Percentiles rank a stretch among this genome's conserved stretches.
Evolutionary conservation across 2,113 vertebrate species (phyloP).

Genomic region (Euleptes europaea): DNA sequence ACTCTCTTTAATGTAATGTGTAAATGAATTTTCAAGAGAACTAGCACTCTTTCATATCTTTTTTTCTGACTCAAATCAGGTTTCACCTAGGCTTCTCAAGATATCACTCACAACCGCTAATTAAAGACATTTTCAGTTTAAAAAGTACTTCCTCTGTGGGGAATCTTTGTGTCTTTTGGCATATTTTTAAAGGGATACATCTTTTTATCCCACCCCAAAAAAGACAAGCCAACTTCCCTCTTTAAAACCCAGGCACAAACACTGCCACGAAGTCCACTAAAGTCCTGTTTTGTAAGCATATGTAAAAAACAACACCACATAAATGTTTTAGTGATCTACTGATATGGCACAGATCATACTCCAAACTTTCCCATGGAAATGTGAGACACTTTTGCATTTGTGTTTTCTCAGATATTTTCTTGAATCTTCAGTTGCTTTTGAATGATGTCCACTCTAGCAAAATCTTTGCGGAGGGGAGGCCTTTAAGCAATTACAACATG

Average conservation of each 20-base stretch:
- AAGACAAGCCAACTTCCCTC: background rate
- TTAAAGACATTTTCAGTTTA: background rate
- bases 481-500: too few species aligned
- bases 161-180: background rate
- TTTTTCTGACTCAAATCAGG: slow-evolving; percentile 22
- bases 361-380: slow-evolving; percentile 6
- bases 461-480: too few species aligned
- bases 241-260: background rate
- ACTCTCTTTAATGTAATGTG: background rate
- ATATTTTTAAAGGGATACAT: background rate
- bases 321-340: slow-evolving; percentile 23
- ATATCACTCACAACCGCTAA: slow-evolving; percentile 9
- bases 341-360: slow-evolving; percentile 39
- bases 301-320: background rate
- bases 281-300: background rate
- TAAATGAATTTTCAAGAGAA: slow-evolving; percentile 19
- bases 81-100: background rate
- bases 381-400: slow-evolving; percentile 10
- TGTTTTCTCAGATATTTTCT: background rate
- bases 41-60: slow-evolving; percentile 11
- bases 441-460: too few species aligned
- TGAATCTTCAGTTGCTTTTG: slow-evolving; percentile 1
- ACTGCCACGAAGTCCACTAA: background rate
- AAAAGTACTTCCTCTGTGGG: background rate
- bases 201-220: background rate